These are phyloP conservation scores for Brachionus calyciflorus DNA, from an alignment of 1,140 invertebrate species.

Conservation along the genomic window DNA sequence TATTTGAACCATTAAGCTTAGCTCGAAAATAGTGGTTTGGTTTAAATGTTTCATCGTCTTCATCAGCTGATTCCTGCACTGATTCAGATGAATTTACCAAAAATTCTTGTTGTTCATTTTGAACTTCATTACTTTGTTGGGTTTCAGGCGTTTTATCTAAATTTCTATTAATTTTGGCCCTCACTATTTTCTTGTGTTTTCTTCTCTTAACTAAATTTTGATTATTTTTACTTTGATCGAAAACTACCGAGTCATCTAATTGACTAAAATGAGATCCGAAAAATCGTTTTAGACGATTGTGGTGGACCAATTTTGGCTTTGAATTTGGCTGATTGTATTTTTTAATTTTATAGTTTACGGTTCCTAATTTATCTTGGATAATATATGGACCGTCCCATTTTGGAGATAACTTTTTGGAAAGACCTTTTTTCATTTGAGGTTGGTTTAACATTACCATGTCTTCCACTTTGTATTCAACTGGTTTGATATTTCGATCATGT, in stretches of 20 bases:
- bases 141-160: neutral
- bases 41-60: neutral
- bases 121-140: neutral
- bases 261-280: neutral
- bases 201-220: neutral
- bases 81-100: neutral
- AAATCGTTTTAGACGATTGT: too few relatives aligned
- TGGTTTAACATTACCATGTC: neutral
- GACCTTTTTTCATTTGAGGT: neutral
- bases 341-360: neutral
- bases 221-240: neutral
- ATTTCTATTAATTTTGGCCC: too few relatives aligned
- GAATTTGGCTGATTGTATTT: neutral
- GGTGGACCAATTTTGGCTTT: neutral
- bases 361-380: neutral
- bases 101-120: too few relatives aligned
- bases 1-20: neutral
- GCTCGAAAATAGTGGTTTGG: conserved; percentile 12
- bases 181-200: neutral
- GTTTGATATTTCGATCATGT: neutral
- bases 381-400: neutral
- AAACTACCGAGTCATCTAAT: neutral
- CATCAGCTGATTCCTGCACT: conserved; percentile 2
- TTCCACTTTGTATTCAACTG: neutral
- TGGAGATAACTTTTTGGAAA: too few relatives aligned